Percentiles rank a stretch among this genome's conserved stretches.
Evolutionary conservation across 2,113 vertebrate species (phyloP).

Genomic region (Ophthalmolycus amberensis): DNA sequence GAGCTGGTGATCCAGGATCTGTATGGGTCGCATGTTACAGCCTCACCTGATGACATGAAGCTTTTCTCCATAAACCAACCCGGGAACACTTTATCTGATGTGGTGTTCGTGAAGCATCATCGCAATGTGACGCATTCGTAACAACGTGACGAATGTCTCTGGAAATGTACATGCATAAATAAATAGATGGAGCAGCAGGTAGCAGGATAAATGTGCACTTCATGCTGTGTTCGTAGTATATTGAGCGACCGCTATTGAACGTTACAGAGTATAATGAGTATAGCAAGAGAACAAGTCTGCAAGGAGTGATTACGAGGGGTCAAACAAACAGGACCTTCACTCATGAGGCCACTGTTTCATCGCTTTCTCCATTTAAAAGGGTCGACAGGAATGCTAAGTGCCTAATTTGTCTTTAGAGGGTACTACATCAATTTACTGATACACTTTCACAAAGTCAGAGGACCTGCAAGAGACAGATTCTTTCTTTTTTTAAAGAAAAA

Average conservation of each 20-base stretch:
- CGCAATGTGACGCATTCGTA: not conserved
- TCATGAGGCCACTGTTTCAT: not conserved
- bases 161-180: not conserved
- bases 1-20: not conserved
- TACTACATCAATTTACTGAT: no score
- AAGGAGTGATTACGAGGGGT: no score
- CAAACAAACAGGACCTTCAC: not conserved
- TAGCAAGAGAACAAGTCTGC: no score
- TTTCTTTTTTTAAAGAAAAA: no score
- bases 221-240: not conserved
- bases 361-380: no score
- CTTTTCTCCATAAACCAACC: not conserved
- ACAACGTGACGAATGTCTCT: not conserved
- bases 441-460: not conserved
- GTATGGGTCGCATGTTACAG: not conserved
- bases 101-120: constrained; percentile 15
- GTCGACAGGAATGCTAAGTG: no score
- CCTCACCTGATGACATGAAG: not conserved
- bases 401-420: no score
- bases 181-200: no score
- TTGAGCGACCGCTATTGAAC: not conserved
- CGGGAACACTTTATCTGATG: constrained; percentile 1
- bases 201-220: not conserved
- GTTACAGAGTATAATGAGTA: no score
- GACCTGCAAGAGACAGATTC: not conserved